phyloP scores from a whole-genome alignment of 2,888 invertebrate species.

The Choreutis nemorana region DNA sequence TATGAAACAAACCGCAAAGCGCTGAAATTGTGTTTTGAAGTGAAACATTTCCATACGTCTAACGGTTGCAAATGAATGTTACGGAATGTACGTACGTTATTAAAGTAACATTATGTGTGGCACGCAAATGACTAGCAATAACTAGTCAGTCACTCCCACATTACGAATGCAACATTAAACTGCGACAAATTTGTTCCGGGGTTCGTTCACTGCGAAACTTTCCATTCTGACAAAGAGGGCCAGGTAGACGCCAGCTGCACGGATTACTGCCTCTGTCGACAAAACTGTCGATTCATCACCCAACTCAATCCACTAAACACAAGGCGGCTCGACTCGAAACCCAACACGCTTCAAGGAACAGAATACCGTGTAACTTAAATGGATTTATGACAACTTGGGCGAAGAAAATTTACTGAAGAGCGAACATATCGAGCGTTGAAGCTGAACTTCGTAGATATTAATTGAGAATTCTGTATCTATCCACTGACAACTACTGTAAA shows the following conservation, averaged over 20 bases:
- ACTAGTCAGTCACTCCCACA: too few species aligned
- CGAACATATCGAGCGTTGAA: too few species aligned
- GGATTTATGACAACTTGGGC: constrained; percentile 46
- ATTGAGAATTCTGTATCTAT: too few species aligned
- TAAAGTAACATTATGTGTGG: too few species aligned
- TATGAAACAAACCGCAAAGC: too few species aligned
- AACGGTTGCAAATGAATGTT: too few species aligned
- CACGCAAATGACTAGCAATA: too few species aligned
- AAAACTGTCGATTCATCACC: constrained; percentile 22
- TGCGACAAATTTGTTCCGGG: constrained; percentile 33
- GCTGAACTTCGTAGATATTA: too few species aligned
- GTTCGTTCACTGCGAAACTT: constrained; percentile 30
- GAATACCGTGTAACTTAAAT: constrained; percentile 39
- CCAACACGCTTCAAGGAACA: constrained; percentile 22
- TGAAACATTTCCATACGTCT: too few species aligned
- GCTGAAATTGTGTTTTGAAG: too few species aligned
- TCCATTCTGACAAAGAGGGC: constrained; percentile 50
- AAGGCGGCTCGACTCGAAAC: constrained; percentile 20
- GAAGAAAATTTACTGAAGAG: constrained; percentile 28
- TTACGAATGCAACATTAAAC: constrained; percentile 10
- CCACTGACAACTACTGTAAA: too few species aligned
- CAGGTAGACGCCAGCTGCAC: constrained; percentile 56
- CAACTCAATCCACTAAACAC: constrained; percentile 15
- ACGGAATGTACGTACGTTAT: too few species aligned
- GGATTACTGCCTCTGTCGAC: constrained; percentile 33